phyloP scores from a whole-genome alignment of 2,888 invertebrate genomes.

The Drosophila eohydei region DNA sequence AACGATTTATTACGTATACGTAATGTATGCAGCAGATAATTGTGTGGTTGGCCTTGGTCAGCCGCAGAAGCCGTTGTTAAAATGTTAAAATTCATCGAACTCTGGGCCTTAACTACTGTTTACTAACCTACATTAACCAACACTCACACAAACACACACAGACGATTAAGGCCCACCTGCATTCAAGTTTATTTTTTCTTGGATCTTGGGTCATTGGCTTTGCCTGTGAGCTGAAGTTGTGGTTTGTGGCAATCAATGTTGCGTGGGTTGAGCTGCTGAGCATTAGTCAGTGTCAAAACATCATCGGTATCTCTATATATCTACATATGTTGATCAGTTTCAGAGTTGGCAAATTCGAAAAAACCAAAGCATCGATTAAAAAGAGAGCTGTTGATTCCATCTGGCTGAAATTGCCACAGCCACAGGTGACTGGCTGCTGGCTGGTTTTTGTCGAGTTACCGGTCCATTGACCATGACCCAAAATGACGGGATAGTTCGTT shows the following conservation, averaged over 20 bases:
- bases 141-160: constrained; percentile 23
- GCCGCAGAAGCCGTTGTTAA: constrained; percentile 36
- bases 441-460: constrained; percentile 32
- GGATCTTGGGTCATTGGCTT: constrained; percentile 56
- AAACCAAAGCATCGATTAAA: constrained; percentile 19
- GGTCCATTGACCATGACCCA: constrained; percentile 80
- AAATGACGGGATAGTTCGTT: constrained; percentile 53
- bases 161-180: constrained; percentile 5
- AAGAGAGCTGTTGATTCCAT: constrained; percentile 30
- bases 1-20: constrained; percentile 47
- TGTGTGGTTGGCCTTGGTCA: constrained; percentile 70
- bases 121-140: constrained; percentile 52
- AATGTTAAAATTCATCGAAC: constrained; percentile 72
- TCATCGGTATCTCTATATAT: background rate
- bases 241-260: constrained; percentile 9
- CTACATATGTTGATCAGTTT: constrained; percentile 4
- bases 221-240: constrained; percentile 3
- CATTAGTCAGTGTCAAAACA: constrained; percentile 9
- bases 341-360: constrained; percentile 34
- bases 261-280: constrained; percentile 25
- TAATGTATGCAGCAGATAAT: constrained; percentile 46
- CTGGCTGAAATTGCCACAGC: constrained; percentile 39
- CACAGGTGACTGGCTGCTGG: constrained; percentile 7
- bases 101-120: constrained; percentile 57
- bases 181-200: constrained; percentile 12